These are phyloP conservation scores for Numida meleagris DNA, from an alignment of 2,113 vertebrate species.

Conservation along the genomic window DNA sequence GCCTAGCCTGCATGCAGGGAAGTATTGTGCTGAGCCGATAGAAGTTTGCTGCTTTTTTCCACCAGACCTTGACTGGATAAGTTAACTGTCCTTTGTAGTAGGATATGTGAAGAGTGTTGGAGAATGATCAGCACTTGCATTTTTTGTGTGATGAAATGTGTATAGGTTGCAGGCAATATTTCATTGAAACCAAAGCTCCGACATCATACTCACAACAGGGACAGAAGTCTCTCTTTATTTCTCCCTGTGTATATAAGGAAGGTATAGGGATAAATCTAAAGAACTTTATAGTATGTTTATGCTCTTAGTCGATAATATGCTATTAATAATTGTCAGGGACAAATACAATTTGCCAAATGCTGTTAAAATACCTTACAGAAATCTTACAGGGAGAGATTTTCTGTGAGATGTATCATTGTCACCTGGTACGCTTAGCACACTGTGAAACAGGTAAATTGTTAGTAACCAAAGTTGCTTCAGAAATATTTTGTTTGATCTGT, in stretches of 20 bases:
- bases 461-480: background rate
- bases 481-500: slow-evolving; percentile 38
- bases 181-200: background rate
- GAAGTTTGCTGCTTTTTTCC: background rate
- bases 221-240: background rate
- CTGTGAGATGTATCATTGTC: background rate
- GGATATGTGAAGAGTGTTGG: background rate
- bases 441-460: background rate
- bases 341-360: background rate
- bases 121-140: background rate
- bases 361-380: background rate
- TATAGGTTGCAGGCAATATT: background rate
- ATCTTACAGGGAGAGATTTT: background rate
- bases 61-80: background rate
- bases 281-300: background rate
- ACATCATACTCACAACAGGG: background rate
- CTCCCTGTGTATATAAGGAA: background rate
- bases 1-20: background rate
- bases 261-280: background rate
- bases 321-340: background rate
- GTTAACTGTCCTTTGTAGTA: background rate
- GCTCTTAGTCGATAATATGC: background rate
- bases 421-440: background rate
- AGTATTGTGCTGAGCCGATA: background rate
- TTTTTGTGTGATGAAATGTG: background rate